Evolutionary conservation across 2,113 vertebrate species (phyloP), one percentile per base, ranked within the genome.

Genomic region (Dermatemys mawii): DNA sequence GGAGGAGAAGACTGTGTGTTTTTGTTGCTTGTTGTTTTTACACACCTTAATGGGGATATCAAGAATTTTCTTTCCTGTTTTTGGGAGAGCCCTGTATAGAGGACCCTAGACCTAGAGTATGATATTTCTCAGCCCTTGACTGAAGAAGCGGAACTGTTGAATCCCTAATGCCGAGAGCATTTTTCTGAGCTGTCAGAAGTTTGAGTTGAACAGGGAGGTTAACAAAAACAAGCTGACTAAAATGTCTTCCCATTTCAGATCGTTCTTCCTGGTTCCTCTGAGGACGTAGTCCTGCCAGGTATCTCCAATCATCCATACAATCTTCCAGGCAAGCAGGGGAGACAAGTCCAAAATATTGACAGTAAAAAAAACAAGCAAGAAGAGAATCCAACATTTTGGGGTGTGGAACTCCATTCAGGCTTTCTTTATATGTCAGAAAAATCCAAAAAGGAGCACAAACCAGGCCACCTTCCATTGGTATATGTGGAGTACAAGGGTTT

Each of bases 51-150:
- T 90, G 53, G 78, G 92, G 82, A 95, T 4, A 84, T 53, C 88
- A 93, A 93, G 53, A 81, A 95, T 95, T 97, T 97, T 95, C 92
- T 92, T 95, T 97, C 95, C 92, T 96, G 92, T 90, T 96, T 93
- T 93, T 91, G 84, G 93, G 94, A 94, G 94, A 73, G 83, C 63
- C 63, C n/a, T 70, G 35, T n/a, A 38, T 21, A n/a, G 35, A 38
- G 83, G 94, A 78, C 41, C 16, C 92, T 89, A 51, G 95, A 90
- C 93, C 93, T 93, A 92, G 94, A 95, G 86, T 3, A 51, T 86
- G 80, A 90, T 90, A 93, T 95, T 70, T 70, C 35, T 96, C 60
- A 84, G 94, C 84, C 91, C 38, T 84, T 87, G 79, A 84, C 51
- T 63, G 89, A 96, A 88, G 88, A 87, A 91, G 79, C 91, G 91